Conservation (phyloP, 2,113 vertebrate species). For the Aspidoscelis tigris region DNA sequence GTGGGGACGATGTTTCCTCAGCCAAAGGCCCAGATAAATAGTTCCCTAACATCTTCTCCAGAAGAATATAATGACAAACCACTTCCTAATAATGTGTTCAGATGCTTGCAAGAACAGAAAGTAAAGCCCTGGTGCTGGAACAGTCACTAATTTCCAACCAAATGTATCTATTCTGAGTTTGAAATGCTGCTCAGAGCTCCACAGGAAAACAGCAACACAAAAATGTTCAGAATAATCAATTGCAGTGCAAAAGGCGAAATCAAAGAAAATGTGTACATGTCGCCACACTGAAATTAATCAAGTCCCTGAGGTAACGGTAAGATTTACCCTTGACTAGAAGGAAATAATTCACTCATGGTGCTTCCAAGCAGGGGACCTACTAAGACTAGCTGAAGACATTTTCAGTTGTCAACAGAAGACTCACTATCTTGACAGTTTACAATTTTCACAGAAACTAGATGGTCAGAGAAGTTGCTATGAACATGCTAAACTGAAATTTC, state of each 20-base stretch:
- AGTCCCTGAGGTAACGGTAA: constrained; percentile 18
- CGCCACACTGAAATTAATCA: not conserved
- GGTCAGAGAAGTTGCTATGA: constrained; percentile 14
- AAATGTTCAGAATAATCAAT: not conserved
- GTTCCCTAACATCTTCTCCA: too few species aligned
- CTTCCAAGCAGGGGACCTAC: constrained; percentile 5
- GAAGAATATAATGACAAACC: too few species aligned
- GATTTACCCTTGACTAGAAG: constrained; percentile 16
- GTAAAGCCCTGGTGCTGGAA: not conserved
- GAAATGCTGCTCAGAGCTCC: not conserved
- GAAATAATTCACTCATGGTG: constrained; percentile 1
- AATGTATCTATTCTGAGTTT: not conserved
- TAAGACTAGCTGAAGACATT: constrained; percentile 22
- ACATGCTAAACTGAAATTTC: not conserved
- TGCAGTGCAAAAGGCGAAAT: not conserved
- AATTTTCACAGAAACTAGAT: constrained; percentile 12
- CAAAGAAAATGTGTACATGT: not conserved
- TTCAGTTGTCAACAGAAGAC: constrained; percentile 6
- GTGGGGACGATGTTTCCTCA: too few species aligned
- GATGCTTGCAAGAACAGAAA: not conserved
- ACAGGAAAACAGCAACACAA: too few species aligned
- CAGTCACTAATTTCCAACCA: not conserved
- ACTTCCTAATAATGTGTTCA: not conserved
- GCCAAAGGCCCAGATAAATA: too few species aligned
- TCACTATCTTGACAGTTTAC: constrained; percentile 5